These are phyloP conservation scores for Eurosta solidaginis DNA, from an alignment of 1,140 invertebrate genomes.

Conservation along the genomic window DNA sequence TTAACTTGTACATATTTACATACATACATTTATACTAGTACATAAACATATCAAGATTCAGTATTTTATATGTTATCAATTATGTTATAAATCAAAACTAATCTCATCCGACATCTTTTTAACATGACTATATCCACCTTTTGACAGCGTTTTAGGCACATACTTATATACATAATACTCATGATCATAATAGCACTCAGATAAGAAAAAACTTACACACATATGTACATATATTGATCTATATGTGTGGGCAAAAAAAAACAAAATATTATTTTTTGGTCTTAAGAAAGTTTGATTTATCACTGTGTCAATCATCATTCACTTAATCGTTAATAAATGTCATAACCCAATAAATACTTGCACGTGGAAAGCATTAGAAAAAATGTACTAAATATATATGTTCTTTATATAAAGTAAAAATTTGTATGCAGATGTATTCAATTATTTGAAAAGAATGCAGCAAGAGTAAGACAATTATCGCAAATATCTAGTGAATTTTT, in stretches of 20 bases:
- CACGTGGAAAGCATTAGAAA: too few relatives aligned
- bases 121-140: background rate
- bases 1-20: too few relatives aligned
- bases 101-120: background rate
- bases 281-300: background rate
- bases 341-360: background rate
- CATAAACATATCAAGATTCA: too few relatives aligned
- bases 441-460: too few relatives aligned
- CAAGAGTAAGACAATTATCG: too few relatives aligned
- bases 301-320: slow-evolving; percentile 11
- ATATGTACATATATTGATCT: background rate
- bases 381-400: too few relatives aligned
- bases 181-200: background rate
- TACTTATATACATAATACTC: background rate
- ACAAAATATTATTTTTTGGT: background rate
- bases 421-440: too few relatives aligned
- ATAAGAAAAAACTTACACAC: background rate
- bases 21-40: too few relatives aligned
- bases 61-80: slow-evolving; percentile 10
- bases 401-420: too few relatives aligned
- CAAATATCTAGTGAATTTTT: too few relatives aligned
- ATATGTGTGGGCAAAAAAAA: background rate
- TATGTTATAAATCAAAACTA: slow-evolving; percentile 23
- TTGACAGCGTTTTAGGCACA: background rate
- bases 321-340: slow-evolving; percentile 1